Base-by-base conservation (phyloP, 2,113 vertebrate genomes). In the Phalacrocorax aristotelis region DNA sequence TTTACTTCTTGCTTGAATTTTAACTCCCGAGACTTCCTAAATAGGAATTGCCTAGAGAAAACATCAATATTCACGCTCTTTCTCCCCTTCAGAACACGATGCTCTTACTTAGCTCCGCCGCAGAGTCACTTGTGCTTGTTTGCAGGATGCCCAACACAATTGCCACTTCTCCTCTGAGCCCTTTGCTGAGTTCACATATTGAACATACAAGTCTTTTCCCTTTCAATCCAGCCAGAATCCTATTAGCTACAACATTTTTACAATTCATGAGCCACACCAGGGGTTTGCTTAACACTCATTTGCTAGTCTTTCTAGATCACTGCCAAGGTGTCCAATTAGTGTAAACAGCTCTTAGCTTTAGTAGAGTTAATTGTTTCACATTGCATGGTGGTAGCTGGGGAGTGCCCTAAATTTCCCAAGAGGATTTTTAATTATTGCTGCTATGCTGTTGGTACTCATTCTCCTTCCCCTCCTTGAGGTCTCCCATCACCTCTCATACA, bases 261-360 rank as follows among this genome's bases (percentile, higher is more conserved):
- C 89, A 87, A 27, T 80, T 71, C 86, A 84, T 69, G 44, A 90
- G 52, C 79, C 87, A 55, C 20, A 14, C 62, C 38, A n/a, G 89
- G 78, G 58, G 4, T 83, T 74, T 97, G 89, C 78, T 94, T 8
- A 64, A 58, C n/a, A 46, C 21, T 62, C 71, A 20, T 81, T 89
- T 34, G 55, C 68, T 90, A 44, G 68, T 76, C 70, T 81, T 72
- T 36, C 85, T 51, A 60, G 72, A 87, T 95, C 48, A 8, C 64
- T 88, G 80, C 71, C 52, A 55, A 11, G 6, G 68, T 83, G 87
- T 83, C 89, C 97, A 96, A 94, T 96, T 93, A 96, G 82, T 62
- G 60, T 75, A 51, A 95, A 38, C 64, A 88, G 83, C 87, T 89
- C 86, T 4, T 65, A 83, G 83, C 83, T 91, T 79, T 72, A 49